A percentile compares a stretch with the other conserved stretches of the same genome.
phyloP scores from a whole-genome alignment of 2,113 vertebrate genomes.

The Typhlomys cinereus region DNA sequence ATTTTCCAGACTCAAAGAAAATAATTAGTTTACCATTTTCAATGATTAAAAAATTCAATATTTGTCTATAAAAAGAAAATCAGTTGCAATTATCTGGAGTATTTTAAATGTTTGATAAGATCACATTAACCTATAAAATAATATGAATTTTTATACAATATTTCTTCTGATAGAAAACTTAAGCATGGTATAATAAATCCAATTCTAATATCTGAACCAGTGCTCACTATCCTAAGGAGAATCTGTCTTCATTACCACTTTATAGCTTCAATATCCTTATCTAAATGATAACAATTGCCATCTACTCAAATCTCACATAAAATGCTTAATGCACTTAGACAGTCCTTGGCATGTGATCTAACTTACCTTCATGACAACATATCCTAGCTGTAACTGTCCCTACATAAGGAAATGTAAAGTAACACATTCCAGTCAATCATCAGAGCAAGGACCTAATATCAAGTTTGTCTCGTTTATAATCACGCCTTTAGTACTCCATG shows the following conservation, averaged over 20 bases:
- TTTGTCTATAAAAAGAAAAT: conserved; percentile 35
- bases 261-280: neutral
- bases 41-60: too few species aligned
- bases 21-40: too few species aligned
- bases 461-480: conserved; percentile 38
- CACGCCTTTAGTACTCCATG: conserved; percentile 8
- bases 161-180: conserved; percentile 24
- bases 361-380: neutral
- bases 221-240: neutral
- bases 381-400: neutral
- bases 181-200: neutral
- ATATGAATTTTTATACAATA: conserved; percentile 37
- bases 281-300: neutral
- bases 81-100: neutral
- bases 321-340: neutral
- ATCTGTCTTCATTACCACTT: neutral
- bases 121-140: conserved; percentile 17
- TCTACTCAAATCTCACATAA: neutral
- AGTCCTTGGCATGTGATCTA: neutral
- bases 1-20: conserved; percentile 47
- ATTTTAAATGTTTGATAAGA: conserved; percentile 29
- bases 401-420: neutral
- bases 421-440: conserved; percentile 32
- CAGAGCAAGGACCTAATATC: neutral
- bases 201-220: neutral